These are phyloP conservation scores for Galago senegalensis DNA, from an alignment of 2,797 vertebrate species.

Conservation along the genomic window DNA sequence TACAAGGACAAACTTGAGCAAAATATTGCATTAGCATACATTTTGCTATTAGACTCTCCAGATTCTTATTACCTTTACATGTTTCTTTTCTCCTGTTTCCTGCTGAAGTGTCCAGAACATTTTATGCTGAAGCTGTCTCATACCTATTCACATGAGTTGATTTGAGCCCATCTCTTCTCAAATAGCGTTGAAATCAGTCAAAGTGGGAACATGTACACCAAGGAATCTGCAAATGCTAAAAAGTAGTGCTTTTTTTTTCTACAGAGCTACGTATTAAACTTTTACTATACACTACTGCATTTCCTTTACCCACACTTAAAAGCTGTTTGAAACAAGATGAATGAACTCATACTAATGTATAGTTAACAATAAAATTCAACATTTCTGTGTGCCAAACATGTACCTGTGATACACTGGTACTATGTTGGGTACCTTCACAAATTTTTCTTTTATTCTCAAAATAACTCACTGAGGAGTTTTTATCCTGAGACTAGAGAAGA, in stretches of 20 bases:
- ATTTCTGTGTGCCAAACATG: neutral
- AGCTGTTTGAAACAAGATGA: neutral
- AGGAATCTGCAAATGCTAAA: neutral
- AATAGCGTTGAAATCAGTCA: neutral
- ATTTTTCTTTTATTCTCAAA: slow-evolving; percentile 55
- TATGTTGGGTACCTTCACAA: neutral
- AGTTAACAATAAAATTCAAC: neutral
- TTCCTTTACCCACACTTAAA: neutral
- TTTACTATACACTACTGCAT: neutral
- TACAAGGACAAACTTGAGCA: neutral
- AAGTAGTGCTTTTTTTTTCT: neutral
- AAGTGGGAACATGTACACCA: neutral
- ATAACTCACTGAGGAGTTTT: neutral
- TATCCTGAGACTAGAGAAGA: neutral
- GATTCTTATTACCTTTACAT: neutral
- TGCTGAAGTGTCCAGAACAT: neutral
- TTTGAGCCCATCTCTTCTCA: neutral
- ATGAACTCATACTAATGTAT: neutral
- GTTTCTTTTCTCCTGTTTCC: neutral
- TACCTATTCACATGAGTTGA: neutral
- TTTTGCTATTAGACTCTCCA: neutral
- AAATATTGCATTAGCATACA: neutral
- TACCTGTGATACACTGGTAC: neutral
- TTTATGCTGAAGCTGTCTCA: neutral
- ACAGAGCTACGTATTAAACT: neutral